Conservation (phyloP, 2,797 vertebrate species). For the Esox lucius region DNA sequence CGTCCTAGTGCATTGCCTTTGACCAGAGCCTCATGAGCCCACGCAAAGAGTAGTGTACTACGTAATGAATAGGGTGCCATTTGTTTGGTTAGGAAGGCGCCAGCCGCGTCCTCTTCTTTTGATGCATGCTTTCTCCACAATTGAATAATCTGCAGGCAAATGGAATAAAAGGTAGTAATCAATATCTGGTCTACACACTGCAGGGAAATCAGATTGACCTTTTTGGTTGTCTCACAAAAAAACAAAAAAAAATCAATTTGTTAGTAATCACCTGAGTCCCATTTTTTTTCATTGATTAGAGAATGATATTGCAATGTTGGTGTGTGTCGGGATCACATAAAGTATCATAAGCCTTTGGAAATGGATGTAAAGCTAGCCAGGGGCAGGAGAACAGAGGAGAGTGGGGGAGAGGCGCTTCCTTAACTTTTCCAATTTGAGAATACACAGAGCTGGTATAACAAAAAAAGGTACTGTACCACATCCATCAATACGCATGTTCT, state of each 20-base stretch:
- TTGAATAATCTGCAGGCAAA: conserved; percentile 16
- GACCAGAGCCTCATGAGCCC: not conserved
- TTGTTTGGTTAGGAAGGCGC: no score
- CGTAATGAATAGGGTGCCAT: not conserved
- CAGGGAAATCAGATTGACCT: conserved; percentile 16
- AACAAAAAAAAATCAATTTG: conserved; percentile 19
- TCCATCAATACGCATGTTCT: no score
- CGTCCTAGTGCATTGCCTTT: not conserved
- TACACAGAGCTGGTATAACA: no score
- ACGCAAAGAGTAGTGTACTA: not conserved
- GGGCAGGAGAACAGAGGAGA: no score
- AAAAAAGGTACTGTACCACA: no score
- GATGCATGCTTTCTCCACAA: not conserved
- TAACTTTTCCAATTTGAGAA: no score
- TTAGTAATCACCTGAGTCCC: not conserved
- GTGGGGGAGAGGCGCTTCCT: no score
- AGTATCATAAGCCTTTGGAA: no score
- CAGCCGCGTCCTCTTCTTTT: not conserved
- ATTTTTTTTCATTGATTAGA: not conserved
- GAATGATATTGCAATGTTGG: not conserved
- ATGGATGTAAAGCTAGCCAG: no score
- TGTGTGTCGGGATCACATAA: not conserved
- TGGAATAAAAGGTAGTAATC: not conserved
- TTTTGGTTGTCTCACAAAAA: not conserved
- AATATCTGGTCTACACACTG: not conserved